These are phyloP conservation scores for Sterrhoptilus dennistouni DNA, from an alignment of 2,113 vertebrate genomes.

Conservation along the genomic window DNA sequence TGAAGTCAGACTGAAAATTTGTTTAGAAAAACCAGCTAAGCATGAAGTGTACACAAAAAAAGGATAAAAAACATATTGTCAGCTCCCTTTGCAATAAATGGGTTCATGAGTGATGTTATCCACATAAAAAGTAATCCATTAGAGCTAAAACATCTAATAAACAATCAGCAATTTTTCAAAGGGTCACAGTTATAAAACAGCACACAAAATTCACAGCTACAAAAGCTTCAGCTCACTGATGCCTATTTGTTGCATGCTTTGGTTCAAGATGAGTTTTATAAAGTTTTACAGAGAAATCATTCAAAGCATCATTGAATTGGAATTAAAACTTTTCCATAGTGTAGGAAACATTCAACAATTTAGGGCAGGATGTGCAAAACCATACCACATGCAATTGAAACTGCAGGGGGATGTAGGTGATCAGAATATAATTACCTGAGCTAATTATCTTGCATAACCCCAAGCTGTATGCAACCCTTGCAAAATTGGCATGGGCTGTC, in stretches of 20 bases:
- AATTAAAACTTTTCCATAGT: not conserved
- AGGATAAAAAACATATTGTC: not conserved
- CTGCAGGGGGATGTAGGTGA: conserved; percentile 26
- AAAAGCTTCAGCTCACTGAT: not conserved
- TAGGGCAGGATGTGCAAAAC: conserved; percentile 26
- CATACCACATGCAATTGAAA: not conserved
- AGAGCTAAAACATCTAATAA: not conserved
- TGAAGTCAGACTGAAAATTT: not conserved
- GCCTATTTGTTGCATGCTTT: not conserved
- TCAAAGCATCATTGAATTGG: not conserved
- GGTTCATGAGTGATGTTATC: not conserved
- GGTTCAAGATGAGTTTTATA: not conserved
- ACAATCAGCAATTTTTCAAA: not conserved
- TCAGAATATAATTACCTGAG: conserved; percentile 49
- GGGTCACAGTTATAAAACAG: not conserved
- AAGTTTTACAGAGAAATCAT: not conserved
- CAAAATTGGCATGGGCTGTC: conserved; percentile 3
- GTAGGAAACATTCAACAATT: not conserved
- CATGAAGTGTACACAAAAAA: not conserved
- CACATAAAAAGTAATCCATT: not conserved
- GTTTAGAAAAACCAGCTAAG: not conserved
- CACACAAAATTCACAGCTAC: not conserved
- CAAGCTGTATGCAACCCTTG: not conserved
- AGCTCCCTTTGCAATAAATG: not conserved
- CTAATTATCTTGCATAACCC: conserved; percentile 56